These are phyloP conservation scores for Rhodophaea formosa DNA, from an alignment of 2,888 invertebrate species.

Conservation along the genomic window DNA sequence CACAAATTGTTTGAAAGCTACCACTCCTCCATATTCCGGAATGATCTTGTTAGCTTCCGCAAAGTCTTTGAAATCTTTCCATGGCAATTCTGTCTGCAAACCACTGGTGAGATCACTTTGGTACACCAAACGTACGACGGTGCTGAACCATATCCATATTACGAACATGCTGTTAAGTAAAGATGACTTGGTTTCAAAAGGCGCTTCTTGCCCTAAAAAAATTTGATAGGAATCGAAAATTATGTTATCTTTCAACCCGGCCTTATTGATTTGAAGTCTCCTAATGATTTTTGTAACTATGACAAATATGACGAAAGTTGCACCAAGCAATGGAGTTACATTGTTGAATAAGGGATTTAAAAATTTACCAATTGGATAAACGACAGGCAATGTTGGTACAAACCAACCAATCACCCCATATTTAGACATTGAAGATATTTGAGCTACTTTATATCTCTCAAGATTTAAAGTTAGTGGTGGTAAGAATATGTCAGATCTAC, in stretches of 20 bases:
- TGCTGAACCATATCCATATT: constrained; percentile 15
- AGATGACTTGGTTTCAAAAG: constrained; percentile 5
- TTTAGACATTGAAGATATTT: background rate
- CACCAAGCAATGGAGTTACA: background rate
- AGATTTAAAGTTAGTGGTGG: background rate
- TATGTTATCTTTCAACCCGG: background rate
- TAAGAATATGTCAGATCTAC: constrained; percentile 1
- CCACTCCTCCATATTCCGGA: constrained; percentile 1
- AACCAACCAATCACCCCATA: constrained; percentile 6
- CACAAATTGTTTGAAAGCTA: background rate
- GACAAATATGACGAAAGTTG: constrained; percentile 1
- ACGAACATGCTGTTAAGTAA: constrained; percentile 13
- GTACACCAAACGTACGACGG: constrained; percentile 5
- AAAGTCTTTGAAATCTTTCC: constrained; percentile 4
- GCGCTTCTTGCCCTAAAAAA: constrained; percentile 10
- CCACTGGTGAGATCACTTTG: constrained; percentile 12
- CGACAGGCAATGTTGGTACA: background rate
- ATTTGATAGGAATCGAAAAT: constrained; percentile 10
- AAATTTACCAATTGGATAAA: constrained; percentile 5
- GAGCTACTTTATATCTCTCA: background rate
- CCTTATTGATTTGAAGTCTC: background rate
- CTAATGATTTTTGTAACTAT: background rate
- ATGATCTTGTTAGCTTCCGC: background rate
- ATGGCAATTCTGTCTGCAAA: background rate
- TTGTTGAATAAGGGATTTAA: constrained; percentile 10